A percentile compares a stretch with the other conserved stretches of the same genome.
Evolutionary conservation across 2,888 invertebrate genomes (phyloP).

Genomic region (Aphidius colemani): DNA sequence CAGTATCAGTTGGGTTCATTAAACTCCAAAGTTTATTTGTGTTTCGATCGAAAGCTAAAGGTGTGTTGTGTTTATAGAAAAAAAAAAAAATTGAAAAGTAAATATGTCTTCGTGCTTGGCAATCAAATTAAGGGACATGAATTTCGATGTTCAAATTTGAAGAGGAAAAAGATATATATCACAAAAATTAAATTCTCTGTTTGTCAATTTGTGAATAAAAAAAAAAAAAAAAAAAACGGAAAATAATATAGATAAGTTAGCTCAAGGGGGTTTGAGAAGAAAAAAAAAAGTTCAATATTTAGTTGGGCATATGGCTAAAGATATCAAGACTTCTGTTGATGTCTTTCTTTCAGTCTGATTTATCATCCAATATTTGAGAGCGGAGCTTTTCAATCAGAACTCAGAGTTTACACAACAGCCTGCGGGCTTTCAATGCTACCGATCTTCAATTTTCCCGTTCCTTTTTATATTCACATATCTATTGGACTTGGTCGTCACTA

Average conservation of each 20-base stretch:
- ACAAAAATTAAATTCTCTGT: too few species aligned
- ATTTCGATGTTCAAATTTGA: too few species aligned
- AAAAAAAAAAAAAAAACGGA: too few species aligned
- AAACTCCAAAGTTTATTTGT: not conserved
- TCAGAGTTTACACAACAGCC: conserved; percentile 56
- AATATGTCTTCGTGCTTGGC: too few species aligned
- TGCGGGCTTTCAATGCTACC: conserved; percentile 41
- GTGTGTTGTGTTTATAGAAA: conserved; percentile 8
- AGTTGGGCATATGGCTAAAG: too few species aligned
- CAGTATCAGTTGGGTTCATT: not conserved
- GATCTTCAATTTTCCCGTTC: conserved; percentile 8
- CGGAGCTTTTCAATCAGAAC: conserved; percentile 57
- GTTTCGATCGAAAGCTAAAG: conserved; percentile 4
- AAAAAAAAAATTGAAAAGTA: not conserved
- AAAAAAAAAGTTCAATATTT: too few species aligned
- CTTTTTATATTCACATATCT: not conserved
- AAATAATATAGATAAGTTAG: too few species aligned
- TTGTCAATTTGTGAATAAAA: too few species aligned
- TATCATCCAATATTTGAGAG: conserved; percentile 58
- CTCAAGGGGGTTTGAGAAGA: too few species aligned
- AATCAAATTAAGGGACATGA: too few species aligned
- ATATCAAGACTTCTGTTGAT: too few species aligned
- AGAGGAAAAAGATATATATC: conserved; percentile 29
- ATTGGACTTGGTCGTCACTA: not conserved
- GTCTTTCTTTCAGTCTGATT: conserved; percentile 43